Percentiles rank a stretch among this genome's conserved stretches.
Evolutionary conservation across 2,113 vertebrate genomes (phyloP).

Genomic region (Lampris megalopsis): DNA sequence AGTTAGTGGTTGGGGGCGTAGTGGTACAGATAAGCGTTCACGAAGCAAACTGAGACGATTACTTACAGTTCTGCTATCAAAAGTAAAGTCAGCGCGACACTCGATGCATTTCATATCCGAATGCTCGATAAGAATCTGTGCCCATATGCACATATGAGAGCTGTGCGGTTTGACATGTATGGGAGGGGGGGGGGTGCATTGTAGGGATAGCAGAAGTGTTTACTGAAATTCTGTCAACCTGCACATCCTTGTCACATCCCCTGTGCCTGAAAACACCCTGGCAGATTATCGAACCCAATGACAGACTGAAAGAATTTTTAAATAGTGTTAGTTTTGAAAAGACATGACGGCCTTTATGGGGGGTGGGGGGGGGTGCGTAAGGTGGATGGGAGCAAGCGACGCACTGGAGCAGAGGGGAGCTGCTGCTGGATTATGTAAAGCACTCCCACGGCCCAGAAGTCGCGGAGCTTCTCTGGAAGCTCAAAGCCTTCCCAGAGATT

Average conservation of each 20-base stretch:
- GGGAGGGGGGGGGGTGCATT: background rate
- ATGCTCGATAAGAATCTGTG: slow-evolving; percentile 19
- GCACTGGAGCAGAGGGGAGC: slow-evolving; percentile 65
- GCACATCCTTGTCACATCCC: slow-evolving; percentile 26
- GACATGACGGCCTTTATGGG: slow-evolving; percentile 63
- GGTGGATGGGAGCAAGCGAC: slow-evolving; percentile 57
- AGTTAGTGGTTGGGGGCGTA: slow-evolving; percentile 3
- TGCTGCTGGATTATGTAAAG: slow-evolving; percentile 79
- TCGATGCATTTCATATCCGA: slow-evolving; percentile 47
- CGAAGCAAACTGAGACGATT: slow-evolving; percentile 49
- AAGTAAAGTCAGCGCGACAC: slow-evolving; percentile 62
- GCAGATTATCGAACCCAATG: slow-evolving; percentile 51
- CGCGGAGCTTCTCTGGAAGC: slow-evolving; percentile 67
- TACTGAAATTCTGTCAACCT: slow-evolving; percentile 30
- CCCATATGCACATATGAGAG: slow-evolving; percentile 2
- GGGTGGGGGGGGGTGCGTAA: slow-evolving; percentile 49
- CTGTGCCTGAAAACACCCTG: slow-evolving; percentile 11
- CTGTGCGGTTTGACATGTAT: background rate
- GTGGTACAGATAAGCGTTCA: slow-evolving; percentile 38
- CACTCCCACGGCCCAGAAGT: slow-evolving; percentile 77
- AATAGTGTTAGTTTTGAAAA: slow-evolving; percentile 40
- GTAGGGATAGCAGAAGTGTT: slow-evolving; percentile 31
- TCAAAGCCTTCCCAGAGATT: slow-evolving; percentile 75
- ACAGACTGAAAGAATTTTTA: slow-evolving; percentile 58
- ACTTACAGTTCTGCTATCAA: slow-evolving; percentile 46